Conservation (phyloP, 2,113 vertebrate species). For the Tragelaphus strepsiceros region DNA sequence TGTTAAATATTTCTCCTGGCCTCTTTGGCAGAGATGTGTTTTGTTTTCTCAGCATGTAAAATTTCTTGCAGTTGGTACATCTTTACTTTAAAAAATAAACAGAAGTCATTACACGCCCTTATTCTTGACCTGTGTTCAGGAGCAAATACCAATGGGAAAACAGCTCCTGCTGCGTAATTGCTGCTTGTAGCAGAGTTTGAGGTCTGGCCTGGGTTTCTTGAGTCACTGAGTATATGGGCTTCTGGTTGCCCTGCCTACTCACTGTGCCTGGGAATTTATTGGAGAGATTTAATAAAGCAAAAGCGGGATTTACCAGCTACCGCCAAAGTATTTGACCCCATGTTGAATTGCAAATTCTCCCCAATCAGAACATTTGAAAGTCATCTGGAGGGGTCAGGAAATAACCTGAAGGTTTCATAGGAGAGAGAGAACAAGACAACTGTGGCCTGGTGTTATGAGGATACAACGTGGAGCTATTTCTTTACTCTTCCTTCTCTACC, state of each 20-base stretch:
- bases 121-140: conserved; percentile 21
- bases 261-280: background rate
- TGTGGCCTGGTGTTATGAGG: background rate
- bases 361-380: background rate
- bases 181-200: conserved; percentile 1
- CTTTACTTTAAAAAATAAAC: conserved; percentile 46
- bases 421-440: background rate
- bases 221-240: background rate
- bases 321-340: background rate
- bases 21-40: conserved; percentile 28
- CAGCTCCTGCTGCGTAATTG: background rate
- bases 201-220: background rate
- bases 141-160: background rate
- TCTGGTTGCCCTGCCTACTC: fast-evolving
- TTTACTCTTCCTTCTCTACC: background rate
- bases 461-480: background rate
- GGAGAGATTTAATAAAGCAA: background rate
- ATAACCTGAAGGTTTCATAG: fast-evolving
- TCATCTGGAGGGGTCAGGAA: background rate
- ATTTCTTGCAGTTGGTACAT: conserved; percentile 32
- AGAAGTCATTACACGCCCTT: background rate
- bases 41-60: conserved; percentile 28
- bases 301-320: background rate
- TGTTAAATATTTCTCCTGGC: conserved; percentile 49
- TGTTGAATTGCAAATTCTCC: background rate